Conservation (phyloP, 1,140 invertebrate species). For the Leptinotarsa defecta region DNA sequence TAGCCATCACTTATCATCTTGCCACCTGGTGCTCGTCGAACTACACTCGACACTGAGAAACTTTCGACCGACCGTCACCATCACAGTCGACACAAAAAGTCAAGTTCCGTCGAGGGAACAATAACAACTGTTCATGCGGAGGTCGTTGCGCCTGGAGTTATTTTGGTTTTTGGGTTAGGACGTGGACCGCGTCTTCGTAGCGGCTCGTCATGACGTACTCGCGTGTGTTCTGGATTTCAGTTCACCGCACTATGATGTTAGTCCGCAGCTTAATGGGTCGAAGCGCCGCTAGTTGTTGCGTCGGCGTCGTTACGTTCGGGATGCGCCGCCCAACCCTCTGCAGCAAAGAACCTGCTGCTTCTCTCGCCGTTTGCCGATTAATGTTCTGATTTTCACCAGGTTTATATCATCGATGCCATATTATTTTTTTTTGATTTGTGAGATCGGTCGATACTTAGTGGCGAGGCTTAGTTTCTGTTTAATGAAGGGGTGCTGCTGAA, state of each 20-base stretch:
- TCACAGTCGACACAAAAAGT: background rate
- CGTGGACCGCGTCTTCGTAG: conserved; percentile 11
- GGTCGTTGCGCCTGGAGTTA: conserved; percentile 24
- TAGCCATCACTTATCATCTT: conserved; percentile 50
- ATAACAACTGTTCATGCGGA: conserved; percentile 10
- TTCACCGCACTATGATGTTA: conserved; percentile 56
- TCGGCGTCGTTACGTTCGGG: conserved; percentile 51
- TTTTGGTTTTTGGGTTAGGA: conserved; percentile 16
- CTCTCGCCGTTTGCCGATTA: conserved; percentile 39
- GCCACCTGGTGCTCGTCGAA: conserved; percentile 1
- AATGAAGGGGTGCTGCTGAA: background rate
- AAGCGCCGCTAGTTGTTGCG: conserved; percentile 54
- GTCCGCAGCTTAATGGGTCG: conserved; percentile 55
- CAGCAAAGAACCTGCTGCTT: conserved; percentile 49
- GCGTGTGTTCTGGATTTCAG: conserved; percentile 43
- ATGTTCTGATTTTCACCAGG: conserved; percentile 34
- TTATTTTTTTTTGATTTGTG: conserved; percentile 26
- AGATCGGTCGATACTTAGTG: conserved; percentile 24
- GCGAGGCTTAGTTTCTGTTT: background rate
- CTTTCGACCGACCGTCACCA: background rate
- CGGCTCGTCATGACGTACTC: conserved; percentile 17
- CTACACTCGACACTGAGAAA: background rate
- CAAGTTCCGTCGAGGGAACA: background rate
- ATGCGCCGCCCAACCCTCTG: conserved; percentile 52
- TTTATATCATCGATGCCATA: conserved; percentile 36